Evolutionary conservation across 2,888 invertebrate genomes (phyloP).

Genomic region (Pomacea canaliculata): DNA sequence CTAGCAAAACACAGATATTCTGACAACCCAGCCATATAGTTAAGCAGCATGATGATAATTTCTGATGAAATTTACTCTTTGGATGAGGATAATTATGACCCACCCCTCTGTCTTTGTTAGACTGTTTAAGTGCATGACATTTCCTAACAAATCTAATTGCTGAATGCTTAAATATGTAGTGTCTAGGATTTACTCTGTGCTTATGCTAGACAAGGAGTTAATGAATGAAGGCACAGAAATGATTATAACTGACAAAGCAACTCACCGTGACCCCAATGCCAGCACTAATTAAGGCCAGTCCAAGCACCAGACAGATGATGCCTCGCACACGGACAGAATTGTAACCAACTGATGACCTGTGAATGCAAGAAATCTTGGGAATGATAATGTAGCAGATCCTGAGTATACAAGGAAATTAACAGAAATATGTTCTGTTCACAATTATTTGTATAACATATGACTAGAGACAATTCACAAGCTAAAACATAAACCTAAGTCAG

Average conservation of each 20-base stretch:
- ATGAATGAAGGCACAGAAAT: no score
- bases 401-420: not conserved
- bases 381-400: not conserved
- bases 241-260: slow-evolving; percentile 12
- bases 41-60: no score
- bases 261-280: slow-evolving; percentile 88
- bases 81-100: no score
- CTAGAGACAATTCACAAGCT: not conserved
- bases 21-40: no score
- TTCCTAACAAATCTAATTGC: no score
- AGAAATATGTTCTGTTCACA: no score
- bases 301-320: slow-evolving; percentile 82
- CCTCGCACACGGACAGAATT: slow-evolving; percentile 87
- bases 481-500: no score
- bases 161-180: no score
- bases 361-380: slow-evolving; percentile 3
- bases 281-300: slow-evolving; percentile 81
- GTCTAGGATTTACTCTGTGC: not conserved
- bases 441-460: not conserved
- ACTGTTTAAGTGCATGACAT: no score
- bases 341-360: slow-evolving; percentile 89
- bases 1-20: no score
- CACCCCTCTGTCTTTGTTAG: no score
- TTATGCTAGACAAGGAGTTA: not conserved
- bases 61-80: no score